Base-by-base conservation (phyloP, 1,140 invertebrate genomes). In the Zaprionus davidi region DNA sequence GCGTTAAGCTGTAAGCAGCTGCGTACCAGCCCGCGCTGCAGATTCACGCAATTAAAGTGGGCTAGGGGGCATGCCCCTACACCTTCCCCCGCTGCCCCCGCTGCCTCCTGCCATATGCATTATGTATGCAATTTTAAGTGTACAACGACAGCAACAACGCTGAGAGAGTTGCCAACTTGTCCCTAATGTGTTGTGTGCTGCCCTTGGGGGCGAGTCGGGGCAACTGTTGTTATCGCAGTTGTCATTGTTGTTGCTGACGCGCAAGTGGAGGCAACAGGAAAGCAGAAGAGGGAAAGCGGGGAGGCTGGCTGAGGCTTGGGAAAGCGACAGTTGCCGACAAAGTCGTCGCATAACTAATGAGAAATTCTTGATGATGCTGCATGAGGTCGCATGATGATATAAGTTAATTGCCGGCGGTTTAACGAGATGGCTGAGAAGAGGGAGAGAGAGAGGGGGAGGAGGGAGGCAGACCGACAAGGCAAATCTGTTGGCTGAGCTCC, bases 81-180 rank as follows among this genome's bases (percentile, higher is more conserved):
- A 28, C 41, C n/a, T 41, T 1, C 41, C 41, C 13, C 11, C 36
- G 2, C 2, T 36, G 36, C 12, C 6, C 36, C 13, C 36, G n/a
- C n/a, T n/a, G 12, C 1, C 15, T 11, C 28, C 34, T 44, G 12
- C 31, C 49, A 38, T 51, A 64, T 76, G 68, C 68, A 76, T 76
- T 65, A 71, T 76, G 55, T 22, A 76, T 76, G 44, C 68, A 49
- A 64, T 36, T 64, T 75, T 58, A 71, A 75, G 67, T 75, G 67
- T 38, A 22, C n/a, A 56, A 22, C 22, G 22, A 22, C 22, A 41
- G 9, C 28, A 56, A 15, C 26, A 56, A 31, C 53, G 44, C 2
- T 9, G 28, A 13, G 26, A 44, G 31, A 56, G 53, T 66, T 66
- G 2, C 24, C 41, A 34, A 41, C 20, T 36, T 28, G 58, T 55